Base-by-base conservation (phyloP, 1,140 invertebrate species). In the Drosophila sturtevanti region DNA sequence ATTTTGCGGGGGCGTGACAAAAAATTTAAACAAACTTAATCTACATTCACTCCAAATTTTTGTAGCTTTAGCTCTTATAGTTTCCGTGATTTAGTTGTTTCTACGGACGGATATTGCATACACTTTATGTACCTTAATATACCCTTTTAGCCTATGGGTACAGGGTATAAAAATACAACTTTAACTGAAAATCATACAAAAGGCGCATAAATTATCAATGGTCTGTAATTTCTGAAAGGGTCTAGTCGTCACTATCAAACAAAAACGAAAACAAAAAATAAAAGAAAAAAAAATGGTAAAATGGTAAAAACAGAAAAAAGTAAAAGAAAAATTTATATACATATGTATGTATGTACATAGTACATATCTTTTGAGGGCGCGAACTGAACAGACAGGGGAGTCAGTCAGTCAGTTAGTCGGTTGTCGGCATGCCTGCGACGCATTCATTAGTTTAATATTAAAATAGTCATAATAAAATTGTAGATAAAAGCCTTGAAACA, bases 171-270 rank as follows among this genome's bases (percentile, higher is more conserved):
- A 52, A 31, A 38, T 22, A 31, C 77, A 68, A 63, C 58, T 63
- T 64, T 61, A 69, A 61, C 59, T 56, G 67, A 89, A 89, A 89
- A 89, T 89, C 84, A 89, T 89, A 89, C 79, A 82, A 89, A 80
- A 80, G 84, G 72, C 84, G 84, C 84, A 89, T 89, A 89, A 89
- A 89, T 89, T 89, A 89, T 79, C 79, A 89, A 89, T 89, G 84
- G 84, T 89, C 84, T 84, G 84, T 89, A 89, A 89, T 84, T 89
- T 81, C 66, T 52, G 72, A 81, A 77, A 86, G 81, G 81, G 81
- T 86, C 81, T 48, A 48, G 79, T 69, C 63, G 79, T 65, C 74
- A n/a, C 34, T n/a, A 16, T 41, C 22, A 27, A 67, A 38, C 63
- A 63, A 31, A 31, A 59, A 54, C 41, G 60, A 66, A 70, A 75